Conservation (phyloP, 64 coral and sea anemone species). For the Montipora foliosa region DNA sequence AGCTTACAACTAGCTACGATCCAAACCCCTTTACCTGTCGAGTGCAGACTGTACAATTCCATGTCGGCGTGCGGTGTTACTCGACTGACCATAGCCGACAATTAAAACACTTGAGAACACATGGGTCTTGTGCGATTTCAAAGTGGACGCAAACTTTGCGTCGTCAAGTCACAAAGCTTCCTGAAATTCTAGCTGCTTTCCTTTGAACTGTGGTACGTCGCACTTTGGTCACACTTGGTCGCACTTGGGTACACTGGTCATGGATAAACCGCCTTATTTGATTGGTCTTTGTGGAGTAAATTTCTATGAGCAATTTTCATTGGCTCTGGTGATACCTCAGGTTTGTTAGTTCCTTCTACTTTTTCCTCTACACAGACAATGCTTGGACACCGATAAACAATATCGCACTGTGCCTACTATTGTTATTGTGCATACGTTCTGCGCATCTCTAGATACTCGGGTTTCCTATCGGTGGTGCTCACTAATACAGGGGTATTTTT, state of each 20-base stretch:
- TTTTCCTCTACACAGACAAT: neutral
- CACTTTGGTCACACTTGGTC: no score
- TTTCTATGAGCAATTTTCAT: neutral
- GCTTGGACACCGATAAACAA: no score
- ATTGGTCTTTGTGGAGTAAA: neutral
- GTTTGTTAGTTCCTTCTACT: no score
- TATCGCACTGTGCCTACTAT: no score
- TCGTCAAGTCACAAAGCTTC: neutral
- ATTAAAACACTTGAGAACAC: neutral
- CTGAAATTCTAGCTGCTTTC: conserved; percentile 4
- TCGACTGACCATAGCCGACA: conserved; percentile 7
- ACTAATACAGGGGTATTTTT: no score
- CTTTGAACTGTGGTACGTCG: no score
- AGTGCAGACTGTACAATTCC: conserved; percentile 9
- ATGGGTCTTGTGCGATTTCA: neutral
- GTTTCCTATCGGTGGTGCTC: no score
- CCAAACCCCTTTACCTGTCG: neutral
- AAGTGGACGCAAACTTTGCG: neutral
- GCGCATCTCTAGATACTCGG: no score
- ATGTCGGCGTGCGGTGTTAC: neutral
- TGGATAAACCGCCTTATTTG: neutral
- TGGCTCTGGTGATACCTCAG: neutral
- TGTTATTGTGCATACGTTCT: no score
- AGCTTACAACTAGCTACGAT: neutral
- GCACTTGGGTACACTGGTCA: neutral